Evolutionary conservation across 2,113 vertebrate species (phyloP).

Genomic region (Sander lucioperca): DNA sequence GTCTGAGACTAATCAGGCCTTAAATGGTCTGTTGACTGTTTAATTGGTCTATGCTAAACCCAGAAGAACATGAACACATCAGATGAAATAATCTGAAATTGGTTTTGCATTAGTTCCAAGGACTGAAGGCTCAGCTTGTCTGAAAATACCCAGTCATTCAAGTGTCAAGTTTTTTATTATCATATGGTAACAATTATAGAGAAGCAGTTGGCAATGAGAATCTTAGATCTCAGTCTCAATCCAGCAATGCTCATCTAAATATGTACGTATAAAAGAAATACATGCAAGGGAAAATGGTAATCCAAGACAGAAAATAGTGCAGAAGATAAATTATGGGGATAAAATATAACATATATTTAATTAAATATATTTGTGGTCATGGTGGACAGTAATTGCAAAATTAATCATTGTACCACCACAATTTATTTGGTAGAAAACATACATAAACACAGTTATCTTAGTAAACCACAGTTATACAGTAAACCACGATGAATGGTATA

Average conservation of each 20-base stretch:
- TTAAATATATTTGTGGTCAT: too few relatives aligned
- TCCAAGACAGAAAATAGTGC: background rate
- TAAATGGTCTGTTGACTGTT: slow-evolving; percentile 80
- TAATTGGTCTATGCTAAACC: slow-evolving; percentile 70
- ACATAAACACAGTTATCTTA: slow-evolving; percentile 2
- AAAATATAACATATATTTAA: too few relatives aligned
- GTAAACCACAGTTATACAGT: too few relatives aligned
- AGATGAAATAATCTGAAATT: slow-evolving; percentile 64
- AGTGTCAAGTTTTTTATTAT: background rate
- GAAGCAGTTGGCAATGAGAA: background rate
- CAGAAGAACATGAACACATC: slow-evolving; percentile 63
- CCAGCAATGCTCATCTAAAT: background rate
- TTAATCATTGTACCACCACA: background rate
- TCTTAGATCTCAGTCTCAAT: background rate
- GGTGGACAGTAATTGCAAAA: too few relatives aligned
- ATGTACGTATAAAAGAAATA: background rate
- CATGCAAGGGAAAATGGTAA: background rate
- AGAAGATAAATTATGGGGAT: too few relatives aligned
- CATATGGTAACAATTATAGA: background rate
- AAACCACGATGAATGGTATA: slow-evolving; percentile 3
- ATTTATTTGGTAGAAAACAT: slow-evolving; percentile 31
- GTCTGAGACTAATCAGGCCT: slow-evolving; percentile 76
- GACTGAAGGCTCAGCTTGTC: slow-evolving; percentile 21
- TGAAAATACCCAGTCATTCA: slow-evolving; percentile 29
- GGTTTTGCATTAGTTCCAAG: slow-evolving; percentile 47